Evolutionary conservation across 2,888 invertebrate genomes (phyloP), one percentile per base, ranked within the genome.

Genomic region (Hedychridium roseum): DNA sequence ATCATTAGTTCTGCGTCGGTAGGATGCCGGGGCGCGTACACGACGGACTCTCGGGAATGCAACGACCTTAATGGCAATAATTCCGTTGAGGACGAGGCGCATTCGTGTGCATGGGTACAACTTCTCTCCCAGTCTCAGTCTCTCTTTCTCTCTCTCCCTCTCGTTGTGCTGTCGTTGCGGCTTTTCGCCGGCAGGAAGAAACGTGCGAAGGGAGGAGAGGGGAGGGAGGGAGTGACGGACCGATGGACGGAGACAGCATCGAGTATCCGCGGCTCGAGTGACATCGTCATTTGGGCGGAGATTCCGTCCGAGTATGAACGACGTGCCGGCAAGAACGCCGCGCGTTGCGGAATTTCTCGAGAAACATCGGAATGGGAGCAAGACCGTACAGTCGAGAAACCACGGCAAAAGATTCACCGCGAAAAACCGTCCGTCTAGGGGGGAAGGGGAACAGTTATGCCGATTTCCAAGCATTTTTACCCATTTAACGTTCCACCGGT

Each of bases 1-100:
- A 74, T 74, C 73, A 74, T 74, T 74, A 74, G 73, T 68, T 69
- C 68, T 70, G 69, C 65, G 68, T 68, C 64, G 67, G 66, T 62
- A 57, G 68, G 59, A 73, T 73, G 66, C 70, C 68, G 51, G 56
- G 60, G 50, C 61, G 66, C 59, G 56, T 63, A 62, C 63, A 64
- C 64, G 55, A 61, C 63, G 65, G 58, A 61, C 61, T 65, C 63
- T 64, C 60, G 64, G 68, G 69, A 66, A 70, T 69, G 68, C 65
- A 60, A 55, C 61, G 64, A 62, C 63, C 65, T 69, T 72, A 71
- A 72, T 72, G 71, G 68, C 68, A 66, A 65, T 68, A 65, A 64
- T 63, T 63, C 62, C 62, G 62, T 63, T 63, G 63, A 62, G 62
- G 63, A 62, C 62, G 62, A 59, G 63, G 59, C 63, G 63, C 59